phyloP scores from a whole-genome alignment of 1,140 invertebrate species.

The Tetragonula clypearis region DNA sequence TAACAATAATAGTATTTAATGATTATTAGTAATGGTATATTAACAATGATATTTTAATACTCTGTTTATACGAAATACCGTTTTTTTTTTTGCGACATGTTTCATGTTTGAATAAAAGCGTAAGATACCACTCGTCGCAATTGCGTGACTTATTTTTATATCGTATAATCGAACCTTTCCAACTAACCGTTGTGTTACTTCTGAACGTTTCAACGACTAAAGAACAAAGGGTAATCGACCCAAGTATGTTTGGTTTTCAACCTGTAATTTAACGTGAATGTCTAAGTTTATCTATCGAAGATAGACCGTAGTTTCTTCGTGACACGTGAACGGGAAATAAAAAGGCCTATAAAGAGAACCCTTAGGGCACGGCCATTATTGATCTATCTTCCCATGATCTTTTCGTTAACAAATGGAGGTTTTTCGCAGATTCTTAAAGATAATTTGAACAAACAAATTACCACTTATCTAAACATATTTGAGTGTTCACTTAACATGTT shows the following conservation, averaged over 20 bases:
- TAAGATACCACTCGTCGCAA: background rate
- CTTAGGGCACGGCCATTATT: background rate
- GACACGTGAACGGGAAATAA: background rate
- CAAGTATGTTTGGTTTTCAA: background rate
- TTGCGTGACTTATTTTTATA: slow-evolving; percentile 9
- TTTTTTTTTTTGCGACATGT: background rate
- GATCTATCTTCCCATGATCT: background rate
- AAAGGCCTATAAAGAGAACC: background rate
- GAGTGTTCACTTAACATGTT: background rate
- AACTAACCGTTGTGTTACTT: background rate
- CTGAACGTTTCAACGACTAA: background rate
- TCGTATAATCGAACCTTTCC: background rate
- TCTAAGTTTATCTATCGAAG: background rate
- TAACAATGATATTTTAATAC: background rate
- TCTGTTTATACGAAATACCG: background rate
- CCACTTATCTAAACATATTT: background rate
- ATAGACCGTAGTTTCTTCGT: background rate
- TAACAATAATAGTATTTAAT: background rate
- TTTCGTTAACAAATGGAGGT: background rate
- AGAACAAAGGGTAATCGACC: background rate
- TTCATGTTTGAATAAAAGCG: background rate
- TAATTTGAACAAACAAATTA: background rate
- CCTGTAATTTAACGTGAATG: background rate
- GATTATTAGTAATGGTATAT: background rate
- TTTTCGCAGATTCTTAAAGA: background rate